Evolutionary conservation across 2,113 vertebrate species (phyloP), one percentile per base, ranked within the genome.

Genomic region (Malurus elegans): DNA sequence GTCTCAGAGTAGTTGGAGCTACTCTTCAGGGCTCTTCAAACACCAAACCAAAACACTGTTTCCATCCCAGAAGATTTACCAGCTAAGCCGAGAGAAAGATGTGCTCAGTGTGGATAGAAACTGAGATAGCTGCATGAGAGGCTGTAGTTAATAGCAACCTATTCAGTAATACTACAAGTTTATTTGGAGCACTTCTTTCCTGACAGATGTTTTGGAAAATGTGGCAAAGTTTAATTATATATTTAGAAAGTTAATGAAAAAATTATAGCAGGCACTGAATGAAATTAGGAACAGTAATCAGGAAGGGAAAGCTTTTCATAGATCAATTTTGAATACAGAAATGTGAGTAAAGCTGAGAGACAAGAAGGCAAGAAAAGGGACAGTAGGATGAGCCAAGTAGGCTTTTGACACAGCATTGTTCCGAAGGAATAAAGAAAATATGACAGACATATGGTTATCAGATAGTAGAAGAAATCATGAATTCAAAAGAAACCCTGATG

Each of bases 221-320:
- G 45, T 61, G 34, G 16, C 62, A 56, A 73, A 94, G 47, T 86
- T 90, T 79, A 90, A 88, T 94, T 70, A 83, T 42, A 62, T 62
- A 72, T 38, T 93, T 90, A 71, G 21, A 66, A 53, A 57, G 32
- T 65, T 95, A 70, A 95, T 95, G 70, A 92, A 82, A 34, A 93
- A 90, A 95, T 94, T 79, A 56, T 26, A 94, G 69, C 18, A 93
- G 53, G 5, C 69, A 78, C 9, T 54, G 61, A 65, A 56, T 82
- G 54, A 93, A 90, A 95, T 95, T 82, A 86, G 47, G 26, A 61
- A 29, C 29, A 65, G 65, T 65, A 90, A 94, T 93, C 71, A 95
- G 74, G 47, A 90, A 87, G 74, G 56, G 74, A 58, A 91, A 88
- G 32, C 23, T 47, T 93, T 92, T 90, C 73, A 44, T 73, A 91